Evolutionary conservation across 2,113 vertebrate genomes (phyloP).

Genomic region (Theropithecus gelada): DNA sequence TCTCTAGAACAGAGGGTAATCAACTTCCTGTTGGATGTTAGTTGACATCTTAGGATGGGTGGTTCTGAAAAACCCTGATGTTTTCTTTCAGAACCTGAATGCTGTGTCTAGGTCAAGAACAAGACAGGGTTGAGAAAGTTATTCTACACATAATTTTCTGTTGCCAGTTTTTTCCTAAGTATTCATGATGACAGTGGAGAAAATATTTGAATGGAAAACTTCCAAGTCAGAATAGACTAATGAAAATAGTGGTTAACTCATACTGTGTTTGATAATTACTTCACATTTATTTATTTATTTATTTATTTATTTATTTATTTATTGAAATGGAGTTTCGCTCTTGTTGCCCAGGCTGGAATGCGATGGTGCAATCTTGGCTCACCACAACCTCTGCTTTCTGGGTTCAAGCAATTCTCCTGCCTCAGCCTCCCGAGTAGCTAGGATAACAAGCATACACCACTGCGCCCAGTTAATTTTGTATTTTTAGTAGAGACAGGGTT

Average conservation of each 20-base stretch:
- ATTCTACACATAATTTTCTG: background rate
- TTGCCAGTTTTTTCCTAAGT: constrained; percentile 18
- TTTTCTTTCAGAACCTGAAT: constrained; percentile 31
- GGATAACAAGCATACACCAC: background rate
- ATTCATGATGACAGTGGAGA: background rate
- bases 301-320: too few relatives aligned
- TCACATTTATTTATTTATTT: background rate
- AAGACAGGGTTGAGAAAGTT: background rate
- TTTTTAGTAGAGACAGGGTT: too few relatives aligned
- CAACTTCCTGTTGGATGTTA: background rate
- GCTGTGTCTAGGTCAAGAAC: background rate
- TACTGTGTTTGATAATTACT: constrained; percentile 25
- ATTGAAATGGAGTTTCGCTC: background rate
- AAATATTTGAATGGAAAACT: constrained; percentile 42
- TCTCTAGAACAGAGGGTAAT: background rate
- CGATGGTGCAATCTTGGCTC: background rate
- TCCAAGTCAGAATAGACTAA: constrained; percentile 34
- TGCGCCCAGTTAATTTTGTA: too few relatives aligned
- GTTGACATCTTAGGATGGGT: background rate
- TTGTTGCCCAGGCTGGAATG: background rate
- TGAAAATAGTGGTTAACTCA: constrained; percentile 10
- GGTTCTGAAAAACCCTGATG: constrained; percentile 12
- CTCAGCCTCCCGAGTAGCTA: background rate
- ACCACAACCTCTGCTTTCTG: background rate
- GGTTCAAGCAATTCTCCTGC: background rate